Base-by-base conservation (phyloP, 2,888 invertebrate species). In the Stramonita haemastoma region DNA sequence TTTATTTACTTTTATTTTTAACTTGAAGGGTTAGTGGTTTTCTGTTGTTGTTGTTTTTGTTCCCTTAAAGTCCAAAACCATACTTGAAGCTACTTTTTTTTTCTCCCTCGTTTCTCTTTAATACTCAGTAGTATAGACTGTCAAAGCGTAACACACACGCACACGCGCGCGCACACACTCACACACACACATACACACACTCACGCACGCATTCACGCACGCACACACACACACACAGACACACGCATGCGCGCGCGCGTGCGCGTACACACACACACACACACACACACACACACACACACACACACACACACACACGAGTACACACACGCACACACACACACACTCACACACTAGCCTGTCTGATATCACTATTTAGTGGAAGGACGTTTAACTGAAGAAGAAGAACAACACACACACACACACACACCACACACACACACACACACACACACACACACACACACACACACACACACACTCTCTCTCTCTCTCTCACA, bases 231-330 rank as follows among this genome's bases (percentile, higher is more conserved):
- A 5, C 6, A 36, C 81, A 8, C 36, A 36, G 0, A 36, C 81
- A 36, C 36, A 36, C 81, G 1, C 81, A 36, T 36, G 36, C 36
- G 36, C 81, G 17, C 36, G 34, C 36, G 17, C 36, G 36, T 36
- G 26, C 79, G 36, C 79, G 36, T 26, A 36, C 79, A 13, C 36
- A 36, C 19, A 81, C 36, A 81, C 36, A 36, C 79, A 81, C 36
- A 81, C 79, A 81, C 79, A 81, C 79, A 81, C 79, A 81, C 79
- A 81, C 79, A 81, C 79, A 81, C 79, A 81, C 79, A 81, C 79
- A 81, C 34, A 81, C 79, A 81, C 34, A 36, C 79, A 36, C 79
- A 19, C 79, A 81, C 36, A 36, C 79, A 77, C 29, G 32, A n/a
- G 4, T 17, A 17, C 29, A 29, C 77, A 17, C 77, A 29, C 77